Evolutionary conservation across 2,888 invertebrate genomes (phyloP), one percentile per base, ranked within the genome.

Genomic region (Athalia rosae): DNA sequence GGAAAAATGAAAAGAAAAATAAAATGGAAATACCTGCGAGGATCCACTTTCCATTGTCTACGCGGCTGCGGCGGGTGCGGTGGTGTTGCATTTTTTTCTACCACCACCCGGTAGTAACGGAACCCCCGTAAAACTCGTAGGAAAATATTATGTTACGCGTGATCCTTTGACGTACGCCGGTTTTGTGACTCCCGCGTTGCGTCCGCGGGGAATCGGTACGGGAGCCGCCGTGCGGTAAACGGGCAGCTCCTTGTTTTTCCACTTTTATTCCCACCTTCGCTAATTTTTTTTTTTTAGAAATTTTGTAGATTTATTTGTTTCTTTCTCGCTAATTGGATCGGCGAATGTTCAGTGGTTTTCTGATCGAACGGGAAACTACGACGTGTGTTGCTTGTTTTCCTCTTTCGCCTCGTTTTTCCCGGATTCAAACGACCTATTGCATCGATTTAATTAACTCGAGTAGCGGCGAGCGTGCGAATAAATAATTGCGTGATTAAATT

Each of bases 71-170:
- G 13, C 13, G 74, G 28, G 50, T 15, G 71, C 67, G 71, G 71
- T 71, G 71, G 74, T 74, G 56, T 43, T 61, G 4, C n/a, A 28
- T 47, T 61, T 48, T 61, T 78, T 79, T 78, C 79, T 71, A 77
- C 59, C 80, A 78, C 82, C 83, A 83, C 80, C 81, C 83, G 84
- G 83, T 82, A 84, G 83, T 82, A 79, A 80, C 81, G 78, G 43
- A n/a, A 45, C 58, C 15, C 43, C 81, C 81, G 81, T 81, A 84
- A 84, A 81, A 79, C 80, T 81, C 28, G 83, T 82, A 80, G 77
- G 79, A 85, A 87, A 87, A 86, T 87, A 88, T 88, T 86, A 81
- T 79, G 84, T 89, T 89, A 87, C 87, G 82, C 61, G 8, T 7
- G 6, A 62, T 79, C 81, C 85, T 87, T 88, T 87, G 87, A 86